Percentiles rank a stretch among this genome's conserved stretches.
These are phyloP conservation scores for Drosophila leonis DNA, from an alignment of 2,888 invertebrate genomes.

Conservation along the genomic window DNA sequence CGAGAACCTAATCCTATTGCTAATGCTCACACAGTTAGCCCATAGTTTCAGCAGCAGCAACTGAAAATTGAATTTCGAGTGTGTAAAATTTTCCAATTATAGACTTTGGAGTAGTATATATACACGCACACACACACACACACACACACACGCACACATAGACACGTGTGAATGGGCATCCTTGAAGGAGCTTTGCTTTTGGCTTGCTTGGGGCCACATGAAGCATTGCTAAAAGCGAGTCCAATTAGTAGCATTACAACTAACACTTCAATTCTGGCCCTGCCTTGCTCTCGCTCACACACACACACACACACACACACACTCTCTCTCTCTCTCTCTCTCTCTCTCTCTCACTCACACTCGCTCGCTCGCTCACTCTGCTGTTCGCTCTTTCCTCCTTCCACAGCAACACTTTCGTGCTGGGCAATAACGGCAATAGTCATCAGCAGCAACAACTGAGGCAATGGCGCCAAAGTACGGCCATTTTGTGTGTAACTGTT, in stretches of 20 bases:
- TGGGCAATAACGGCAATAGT: constrained; percentile 80
- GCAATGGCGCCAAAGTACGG: constrained; percentile 80
- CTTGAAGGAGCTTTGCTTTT: constrained; percentile 57
- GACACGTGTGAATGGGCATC: constrained; percentile 40
- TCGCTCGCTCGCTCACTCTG: background rate
- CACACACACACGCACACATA: constrained; percentile 10
- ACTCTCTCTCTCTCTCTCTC: background rate
- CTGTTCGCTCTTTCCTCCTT: background rate
- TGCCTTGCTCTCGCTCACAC: background rate
- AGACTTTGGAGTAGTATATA: constrained; percentile 57
- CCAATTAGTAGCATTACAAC: constrained; percentile 83
- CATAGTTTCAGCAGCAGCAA: constrained; percentile 41
- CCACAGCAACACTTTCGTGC: constrained; percentile 18
- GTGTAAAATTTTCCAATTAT: constrained; percentile 80
- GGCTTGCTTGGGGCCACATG: constrained; percentile 63
- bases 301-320: too few relatives aligned
- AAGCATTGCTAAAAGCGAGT: constrained; percentile 78
- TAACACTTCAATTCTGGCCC: constrained; percentile 80
- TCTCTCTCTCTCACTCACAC: background rate
- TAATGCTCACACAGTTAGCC: constrained; percentile 42
- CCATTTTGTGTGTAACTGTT: constrained; percentile 72
- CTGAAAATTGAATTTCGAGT: constrained; percentile 77
- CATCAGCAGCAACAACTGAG: constrained; percentile 56
- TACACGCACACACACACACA: constrained; percentile 16
- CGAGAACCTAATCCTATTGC: constrained; percentile 23